Evolutionary conservation across 2,113 vertebrate species (phyloP), one percentile per base, ranked within the genome.

Genomic region (Rostratula benghalensis): DNA sequence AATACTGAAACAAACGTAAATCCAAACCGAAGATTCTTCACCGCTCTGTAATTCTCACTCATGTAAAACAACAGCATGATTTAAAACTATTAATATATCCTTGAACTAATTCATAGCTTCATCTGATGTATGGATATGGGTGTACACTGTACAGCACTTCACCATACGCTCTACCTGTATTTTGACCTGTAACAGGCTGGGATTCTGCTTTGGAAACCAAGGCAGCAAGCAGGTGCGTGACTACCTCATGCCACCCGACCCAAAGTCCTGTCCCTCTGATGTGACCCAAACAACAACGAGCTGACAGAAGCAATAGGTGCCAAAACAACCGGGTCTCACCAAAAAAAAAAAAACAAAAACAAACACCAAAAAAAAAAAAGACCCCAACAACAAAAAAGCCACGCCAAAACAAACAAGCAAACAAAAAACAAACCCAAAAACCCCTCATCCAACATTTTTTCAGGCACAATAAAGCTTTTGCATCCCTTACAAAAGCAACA

Each of bases 81-180:
- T 37, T 35, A 43, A 82, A 71, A 3, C 4, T 53, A 45, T 24
- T 19, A 39, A 30, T 53, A 87, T 76, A 83, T 51, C 25, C 33
- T 39, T 60, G 17, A 64, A 61, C 15, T 70, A 74, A 70, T 35
- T 39, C 23, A 57, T 0, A 50, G 45, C 10, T 79, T 85, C 14
- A 65, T 6, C 59, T 61, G 54, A 61, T 7, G 5, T 4, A 27
- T 0, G 19, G 31, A 15, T 24, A n/a, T 0, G 0, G 6, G 6
- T 4, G 31, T 51, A 59, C 20, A 10, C 39, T 3, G 23, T 7
- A 28, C 39, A 81, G 46, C 56, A 41, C 23, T 1, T 3, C 21
- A 45, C 16, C 31, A 21, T 0, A 10, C 9, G 3, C 39, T n/a
- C 39, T 35, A 14, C 12, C 13, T 13, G 30, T 23, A 13, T 10